Evolutionary conservation across 2,888 invertebrate species (phyloP).

Genomic region (Chrysodeixis includens): DNA sequence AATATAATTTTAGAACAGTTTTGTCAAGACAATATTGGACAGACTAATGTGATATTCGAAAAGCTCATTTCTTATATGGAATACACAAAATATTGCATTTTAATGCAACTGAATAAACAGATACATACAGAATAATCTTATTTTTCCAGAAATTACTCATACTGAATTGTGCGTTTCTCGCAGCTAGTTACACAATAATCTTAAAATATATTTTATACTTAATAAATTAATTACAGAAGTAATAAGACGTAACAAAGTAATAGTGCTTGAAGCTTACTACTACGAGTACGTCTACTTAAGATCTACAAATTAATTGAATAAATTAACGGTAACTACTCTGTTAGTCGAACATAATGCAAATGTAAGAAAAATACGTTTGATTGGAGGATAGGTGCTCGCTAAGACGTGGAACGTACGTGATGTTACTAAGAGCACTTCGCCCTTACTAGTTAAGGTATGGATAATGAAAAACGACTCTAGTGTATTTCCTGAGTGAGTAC

Average conservation of each 20-base stretch:
- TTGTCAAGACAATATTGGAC: constrained; percentile 76
- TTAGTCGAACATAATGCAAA: constrained; percentile 17
- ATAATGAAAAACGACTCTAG: too few species aligned
- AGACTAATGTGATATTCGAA: constrained; percentile 42
- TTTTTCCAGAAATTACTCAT: constrained; percentile 57
- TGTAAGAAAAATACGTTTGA: not conserved
- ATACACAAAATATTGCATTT: constrained; percentile 47
- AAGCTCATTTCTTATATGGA: constrained; percentile 21
- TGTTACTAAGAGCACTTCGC: not conserved
- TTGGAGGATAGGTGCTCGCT: not conserved
- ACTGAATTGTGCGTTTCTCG: constrained; percentile 70
- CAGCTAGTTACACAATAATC: constrained; percentile 73
- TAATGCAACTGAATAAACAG: constrained; percentile 34
- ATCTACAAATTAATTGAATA: constrained; percentile 56
- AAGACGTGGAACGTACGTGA: too few species aligned
- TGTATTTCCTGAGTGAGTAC: not conserved
- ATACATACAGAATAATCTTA: constrained; percentile 53
- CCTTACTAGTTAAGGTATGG: not conserved
- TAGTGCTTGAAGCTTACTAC: constrained; percentile 71
- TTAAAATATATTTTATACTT: constrained; percentile 71
- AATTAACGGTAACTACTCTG: constrained; percentile 63
- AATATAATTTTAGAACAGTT: constrained; percentile 62
- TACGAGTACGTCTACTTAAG: constrained; percentile 58
- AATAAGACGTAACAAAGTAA: constrained; percentile 67
- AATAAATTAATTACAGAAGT: constrained; percentile 70